Evolutionary conservation across 2,113 vertebrate genomes (phyloP).

Genomic region (Bos indicus): DNA sequence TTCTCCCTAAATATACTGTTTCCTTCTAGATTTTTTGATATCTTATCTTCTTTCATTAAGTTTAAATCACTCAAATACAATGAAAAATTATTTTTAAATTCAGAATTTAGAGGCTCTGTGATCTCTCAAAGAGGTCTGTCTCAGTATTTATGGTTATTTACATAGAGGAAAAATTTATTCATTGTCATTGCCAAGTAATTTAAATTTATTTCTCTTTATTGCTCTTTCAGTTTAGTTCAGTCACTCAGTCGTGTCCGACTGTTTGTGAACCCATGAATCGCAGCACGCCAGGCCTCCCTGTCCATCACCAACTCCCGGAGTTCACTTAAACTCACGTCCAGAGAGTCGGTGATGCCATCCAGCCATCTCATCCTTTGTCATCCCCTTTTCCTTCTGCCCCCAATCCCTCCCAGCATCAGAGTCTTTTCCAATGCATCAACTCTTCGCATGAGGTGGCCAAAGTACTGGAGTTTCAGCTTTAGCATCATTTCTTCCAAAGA

Average conservation of each 20-base stretch:
- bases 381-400: too few species aligned
- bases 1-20: not conserved
- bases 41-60: not conserved
- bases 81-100: not conserved
- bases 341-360: too few species aligned
- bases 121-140: not conserved
- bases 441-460: too few species aligned
- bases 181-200: not conserved
- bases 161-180: not conserved
- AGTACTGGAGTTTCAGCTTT: too few species aligned
- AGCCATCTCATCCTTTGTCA: too few species aligned
- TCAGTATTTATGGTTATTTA: not conserved
- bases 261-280: rapidly evolving
- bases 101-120: not conserved
- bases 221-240: not conserved
- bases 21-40: not conserved
- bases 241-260: too few species aligned
- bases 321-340: too few species aligned
- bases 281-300: too few species aligned
- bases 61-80: not conserved
- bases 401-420: too few species aligned
- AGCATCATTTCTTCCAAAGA: too few species aligned
- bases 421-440: too few species aligned
- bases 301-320: too few species aligned
- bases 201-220: not conserved